Base-by-base conservation (phyloP, 1,140 invertebrate species). In the Diabrotica virgifera region DNA sequence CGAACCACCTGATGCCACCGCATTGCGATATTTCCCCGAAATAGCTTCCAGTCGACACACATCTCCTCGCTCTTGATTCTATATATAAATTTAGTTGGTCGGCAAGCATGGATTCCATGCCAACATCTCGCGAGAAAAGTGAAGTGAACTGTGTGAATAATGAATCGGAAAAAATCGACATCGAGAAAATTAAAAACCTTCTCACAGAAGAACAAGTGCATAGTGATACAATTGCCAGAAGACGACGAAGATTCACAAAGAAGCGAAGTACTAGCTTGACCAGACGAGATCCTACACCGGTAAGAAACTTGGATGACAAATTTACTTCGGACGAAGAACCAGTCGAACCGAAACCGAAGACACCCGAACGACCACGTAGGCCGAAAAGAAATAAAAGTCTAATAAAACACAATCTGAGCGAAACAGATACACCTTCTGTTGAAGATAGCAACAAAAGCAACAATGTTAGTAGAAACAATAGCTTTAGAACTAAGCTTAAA, bases 221-320 rank as follows among this genome's bases (percentile, higher is more conserved):
- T 57, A 76, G 76, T 75, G 80, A 79, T 67, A 80, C 79, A 14
- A 74, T 82, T 35, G 76, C 77, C 38, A 78, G 80, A 62, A 84
- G 81, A 73, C 76, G 83, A 63, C 76, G 83, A 71, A 83, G 80
- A 66, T 77, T 84, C 37, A 82, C 83, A 0, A 85, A 83, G 73
- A 84, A 82, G 77, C 78, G 80, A 72, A 63, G 80, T 76, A 68
- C 72, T 71, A 60, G 76, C 78, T n/a, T 79, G 76, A 65, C 60
- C 11, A 71, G 64, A 64, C 70, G 76, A 8, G 75, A 75, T 52
- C 64, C 68, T 52, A 78, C 76, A 12, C 76, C 76, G 7, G 53
- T 69, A 6, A 67, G 74, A 64, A 66, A 71, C 62, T n/a, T 66
- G 9, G 56, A 58, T 5, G 62, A 58, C 50, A 62, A 67, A 46